phyloP scores from a whole-genome alignment of 2,113 vertebrate species.

The Otis tarda region DNA sequence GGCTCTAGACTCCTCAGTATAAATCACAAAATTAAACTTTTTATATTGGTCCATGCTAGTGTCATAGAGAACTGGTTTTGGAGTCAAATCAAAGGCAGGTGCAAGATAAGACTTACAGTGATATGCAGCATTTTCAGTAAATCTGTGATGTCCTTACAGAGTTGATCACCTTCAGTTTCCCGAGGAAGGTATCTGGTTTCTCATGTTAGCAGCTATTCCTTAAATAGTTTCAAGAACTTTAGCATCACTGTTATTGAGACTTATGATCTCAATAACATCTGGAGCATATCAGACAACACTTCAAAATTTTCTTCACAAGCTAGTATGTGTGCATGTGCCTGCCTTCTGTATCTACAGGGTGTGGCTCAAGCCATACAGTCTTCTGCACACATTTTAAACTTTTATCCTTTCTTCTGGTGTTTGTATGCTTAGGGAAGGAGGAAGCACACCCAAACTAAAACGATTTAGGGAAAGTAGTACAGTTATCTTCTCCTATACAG shows the following conservation, averaged over 20 bases:
- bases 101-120: not conserved
- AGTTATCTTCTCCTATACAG: not conserved
- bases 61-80: not conserved
- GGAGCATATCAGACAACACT: not conserved
- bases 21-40: not conserved
- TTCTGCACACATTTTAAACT: not conserved
- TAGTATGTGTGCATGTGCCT: not conserved
- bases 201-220: not conserved
- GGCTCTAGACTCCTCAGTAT: not conserved
- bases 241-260: not conserved
- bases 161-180: not conserved
- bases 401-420: not conserved
- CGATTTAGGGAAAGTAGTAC: not conserved
- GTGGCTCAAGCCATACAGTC: not conserved
- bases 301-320: not conserved
- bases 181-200: not conserved
- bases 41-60: not conserved
- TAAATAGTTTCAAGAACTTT: not conserved
- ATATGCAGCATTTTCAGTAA: not conserved
- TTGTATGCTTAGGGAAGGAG: not conserved
- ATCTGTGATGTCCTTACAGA: not conserved
- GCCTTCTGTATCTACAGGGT: not conserved
- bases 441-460: not conserved
- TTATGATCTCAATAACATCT: too few relatives aligned
- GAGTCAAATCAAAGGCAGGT: not conserved